These are phyloP conservation scores for Palythoa grandiflora DNA, from an alignment of 92 coral and sea anemone species.

Conservation along the genomic window DNA sequence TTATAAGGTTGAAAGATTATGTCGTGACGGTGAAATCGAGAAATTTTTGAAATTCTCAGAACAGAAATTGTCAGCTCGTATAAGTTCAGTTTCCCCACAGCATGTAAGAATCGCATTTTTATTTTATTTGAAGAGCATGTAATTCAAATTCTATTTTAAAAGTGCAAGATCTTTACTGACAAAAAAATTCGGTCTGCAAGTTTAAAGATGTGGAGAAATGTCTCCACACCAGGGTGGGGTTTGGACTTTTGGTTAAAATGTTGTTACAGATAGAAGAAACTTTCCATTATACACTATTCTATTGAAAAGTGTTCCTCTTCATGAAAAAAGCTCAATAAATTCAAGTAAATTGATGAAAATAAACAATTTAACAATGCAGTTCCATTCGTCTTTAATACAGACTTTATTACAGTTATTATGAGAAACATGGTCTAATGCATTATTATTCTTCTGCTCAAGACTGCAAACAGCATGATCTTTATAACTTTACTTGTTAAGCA, in stretches of 20 bases:
- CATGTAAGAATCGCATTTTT: not conserved
- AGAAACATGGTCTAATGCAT: too few species aligned
- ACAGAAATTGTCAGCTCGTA: not conserved
- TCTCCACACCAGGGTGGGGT: not conserved
- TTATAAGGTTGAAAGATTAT: not conserved
- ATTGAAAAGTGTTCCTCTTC: too few species aligned
- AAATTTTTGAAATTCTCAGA: not conserved
- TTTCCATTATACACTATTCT: too few species aligned
- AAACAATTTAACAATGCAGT: too few species aligned
- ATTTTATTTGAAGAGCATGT: not conserved
- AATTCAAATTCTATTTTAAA: not conserved
- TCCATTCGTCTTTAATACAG: too few species aligned
- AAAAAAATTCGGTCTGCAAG: not conserved
- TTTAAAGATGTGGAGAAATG: not conserved
- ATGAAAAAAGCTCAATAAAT: too few species aligned
- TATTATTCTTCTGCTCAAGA: too few species aligned
- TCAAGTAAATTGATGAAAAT: too few species aligned
- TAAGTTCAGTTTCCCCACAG: not conserved
- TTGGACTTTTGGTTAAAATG: not conserved
- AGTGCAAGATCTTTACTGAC: not conserved
- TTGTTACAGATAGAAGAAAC: too few species aligned
- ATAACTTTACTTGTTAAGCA: too few species aligned
- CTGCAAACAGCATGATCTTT: too few species aligned
- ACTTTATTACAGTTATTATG: too few species aligned
- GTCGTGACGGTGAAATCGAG: not conserved